Evolutionary conservation across 2,797 vertebrate species (phyloP).

Genomic region (Anolis apletophallus): DNA sequence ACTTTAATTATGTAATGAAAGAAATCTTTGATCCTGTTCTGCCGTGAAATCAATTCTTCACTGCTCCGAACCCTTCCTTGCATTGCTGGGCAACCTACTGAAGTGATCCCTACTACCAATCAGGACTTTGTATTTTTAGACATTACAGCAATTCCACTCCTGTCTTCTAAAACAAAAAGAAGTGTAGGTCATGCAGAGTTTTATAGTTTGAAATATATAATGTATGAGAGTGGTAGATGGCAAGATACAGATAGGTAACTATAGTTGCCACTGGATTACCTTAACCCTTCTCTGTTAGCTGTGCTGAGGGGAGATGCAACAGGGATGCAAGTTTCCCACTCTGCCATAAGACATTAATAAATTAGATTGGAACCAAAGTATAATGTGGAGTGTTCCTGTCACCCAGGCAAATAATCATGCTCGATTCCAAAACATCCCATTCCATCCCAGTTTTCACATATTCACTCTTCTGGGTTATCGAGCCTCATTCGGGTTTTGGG

Average conservation of each 20-base stretch:
- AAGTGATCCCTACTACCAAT: constrained; percentile 42
- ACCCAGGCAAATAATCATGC: too few relatives aligned
- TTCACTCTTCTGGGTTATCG: too few relatives aligned
- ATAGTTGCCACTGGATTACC: background rate
- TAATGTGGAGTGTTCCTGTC: background rate
- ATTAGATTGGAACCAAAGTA: background rate
- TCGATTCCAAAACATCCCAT: background rate
- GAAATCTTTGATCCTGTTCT: constrained; percentile 55
- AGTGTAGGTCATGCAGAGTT: constrained; percentile 28
- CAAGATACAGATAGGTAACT: constrained; percentile 34
- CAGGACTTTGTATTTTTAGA: constrained; percentile 38
- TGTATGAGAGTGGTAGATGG: constrained; percentile 31
- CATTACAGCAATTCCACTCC: constrained; percentile 35
- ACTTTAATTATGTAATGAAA: constrained; percentile 66
- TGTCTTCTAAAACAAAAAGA: constrained; percentile 26
- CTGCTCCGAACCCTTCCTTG: constrained; percentile 42
- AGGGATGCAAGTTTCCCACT: background rate
- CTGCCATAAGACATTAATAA: background rate
- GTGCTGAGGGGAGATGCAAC: background rate
- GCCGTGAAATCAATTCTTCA: constrained; percentile 67
- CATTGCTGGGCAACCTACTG: constrained; percentile 60
- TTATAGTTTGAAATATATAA: constrained; percentile 14
- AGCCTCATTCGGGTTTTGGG: too few relatives aligned
- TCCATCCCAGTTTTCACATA: background rate
- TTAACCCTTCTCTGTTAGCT: background rate